These are phyloP conservation scores for Melanotaenia maccullochi DNA, from an alignment of 2,797 vertebrate genomes.

Conservation along the genomic window DNA sequence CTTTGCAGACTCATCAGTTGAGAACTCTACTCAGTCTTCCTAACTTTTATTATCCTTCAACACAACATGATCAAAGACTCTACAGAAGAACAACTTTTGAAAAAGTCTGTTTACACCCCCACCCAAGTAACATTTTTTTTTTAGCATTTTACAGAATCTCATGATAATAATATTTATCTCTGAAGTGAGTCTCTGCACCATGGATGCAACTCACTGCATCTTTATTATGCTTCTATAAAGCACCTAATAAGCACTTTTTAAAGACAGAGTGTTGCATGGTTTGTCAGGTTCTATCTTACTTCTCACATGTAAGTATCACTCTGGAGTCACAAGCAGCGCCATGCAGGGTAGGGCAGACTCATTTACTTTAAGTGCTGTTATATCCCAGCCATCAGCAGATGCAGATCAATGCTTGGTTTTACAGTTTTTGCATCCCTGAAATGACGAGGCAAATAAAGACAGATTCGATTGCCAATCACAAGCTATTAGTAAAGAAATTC, in stretches of 20 bases:
- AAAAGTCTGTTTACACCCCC: background rate
- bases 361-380: slow-evolving; percentile 75
- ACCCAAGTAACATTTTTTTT: too few species aligned
- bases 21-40: slow-evolving; percentile 40
- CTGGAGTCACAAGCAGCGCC: slow-evolving; percentile 58
- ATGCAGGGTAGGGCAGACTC: slow-evolving; percentile 63
- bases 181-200: background rate
- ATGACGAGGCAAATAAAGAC: slow-evolving; percentile 67
- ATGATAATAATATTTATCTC: background rate
- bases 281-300: slow-evolving; percentile 16
- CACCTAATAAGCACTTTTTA: slow-evolving; percentile 20
- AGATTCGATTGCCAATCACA: slow-evolving; percentile 65
- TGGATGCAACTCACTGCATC: background rate
- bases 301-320: slow-evolving; percentile 18
- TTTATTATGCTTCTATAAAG: slow-evolving; percentile 23
- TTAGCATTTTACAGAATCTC: background rate
- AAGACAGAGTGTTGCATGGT: slow-evolving; percentile 9
- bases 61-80: slow-evolving; percentile 8
- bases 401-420: slow-evolving; percentile 78
- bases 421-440: slow-evolving; percentile 70
- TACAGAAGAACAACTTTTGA: background rate
- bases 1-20: slow-evolving; percentile 74
- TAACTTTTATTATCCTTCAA: slow-evolving; percentile 17
- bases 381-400: slow-evolving; percentile 70
- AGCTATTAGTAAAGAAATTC: slow-evolving; percentile 70